These are phyloP conservation scores for Drosophila bunnanda DNA, from an alignment of 2,888 invertebrate species.

Conservation along the genomic window DNA sequence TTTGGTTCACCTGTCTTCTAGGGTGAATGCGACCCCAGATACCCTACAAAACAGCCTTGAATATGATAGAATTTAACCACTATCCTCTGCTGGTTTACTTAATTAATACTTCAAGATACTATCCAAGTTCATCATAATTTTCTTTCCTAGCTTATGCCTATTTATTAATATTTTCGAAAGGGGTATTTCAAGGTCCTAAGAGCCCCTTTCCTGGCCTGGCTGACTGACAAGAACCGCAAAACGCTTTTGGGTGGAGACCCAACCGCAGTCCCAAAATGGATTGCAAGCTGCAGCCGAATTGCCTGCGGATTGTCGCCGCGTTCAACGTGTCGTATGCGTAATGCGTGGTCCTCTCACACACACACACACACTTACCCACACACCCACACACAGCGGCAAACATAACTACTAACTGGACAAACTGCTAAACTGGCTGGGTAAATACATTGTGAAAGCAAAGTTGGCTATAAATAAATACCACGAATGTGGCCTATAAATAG, in stretches of 20 bases:
- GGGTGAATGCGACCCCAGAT: neutral
- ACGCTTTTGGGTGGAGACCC: slow-evolving; percentile 11
- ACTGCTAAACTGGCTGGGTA: slow-evolving; percentile 2
- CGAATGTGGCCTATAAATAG: slow-evolving; percentile 41
- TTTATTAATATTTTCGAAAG: neutral
- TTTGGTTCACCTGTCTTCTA: slow-evolving; percentile 5
- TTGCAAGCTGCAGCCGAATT: slow-evolving; percentile 26
- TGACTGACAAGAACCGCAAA: slow-evolving; percentile 23
- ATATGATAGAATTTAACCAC: accelerated
- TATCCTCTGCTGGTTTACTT: neutral
- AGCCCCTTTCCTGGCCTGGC: neutral
- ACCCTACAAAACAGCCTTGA: neutral
- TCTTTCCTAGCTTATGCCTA: neutral
- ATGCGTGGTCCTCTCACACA: slow-evolving; percentile 1
- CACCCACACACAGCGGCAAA: neutral
- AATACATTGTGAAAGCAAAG: slow-evolving; percentile 23
- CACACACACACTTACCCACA: neutral
- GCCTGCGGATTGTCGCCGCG: slow-evolving; percentile 13
- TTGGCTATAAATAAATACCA: slow-evolving; percentile 35
- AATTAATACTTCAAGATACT: too few species aligned
- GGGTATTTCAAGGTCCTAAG: neutral
- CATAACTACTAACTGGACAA: neutral
- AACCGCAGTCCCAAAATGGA: slow-evolving; percentile 32
- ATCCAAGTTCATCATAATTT: too few species aligned
- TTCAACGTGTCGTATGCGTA: slow-evolving; percentile 43